Base-by-base conservation (phyloP, 2,888 invertebrate species). In the Iphiclides podalirius region DNA sequence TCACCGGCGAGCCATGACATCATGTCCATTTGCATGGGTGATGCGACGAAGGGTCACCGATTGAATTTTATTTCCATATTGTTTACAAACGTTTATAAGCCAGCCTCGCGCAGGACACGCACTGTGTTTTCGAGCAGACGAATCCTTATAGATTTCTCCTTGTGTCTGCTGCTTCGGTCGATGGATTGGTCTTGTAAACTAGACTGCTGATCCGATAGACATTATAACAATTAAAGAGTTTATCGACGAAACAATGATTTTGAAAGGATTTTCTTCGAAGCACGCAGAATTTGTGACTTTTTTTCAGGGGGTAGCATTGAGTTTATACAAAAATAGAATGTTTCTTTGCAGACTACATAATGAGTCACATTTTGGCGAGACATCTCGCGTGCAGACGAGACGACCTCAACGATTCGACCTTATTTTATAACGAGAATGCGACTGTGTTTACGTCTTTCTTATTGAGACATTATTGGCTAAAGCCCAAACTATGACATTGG, bases 381-480 rank as follows among this genome's bases (percentile, higher is more conserved):
- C 79, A 65, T 70, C 66, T 60, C 61, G 59, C 64, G 70, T 68
- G 63, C 75, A 78, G 76, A 72, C 78, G 66, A 74, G 75, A 75
- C 67, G 64, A 66, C 67, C 66, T 63, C 59, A 63, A 50, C 59
- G 56, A 61, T 64, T 59, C 79, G 75, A 80, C 81, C 80, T 81
- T 82, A 82, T 80, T 84, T 78, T 63, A 71, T 72, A 77, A 77
- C 78, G 75, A 82, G 79, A 82, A 78, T 85, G 79, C 79, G 81
- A 70, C 76, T 79, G 75, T 83, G 82, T 85, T 85, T 84, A 85
- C 80, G 82, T 82, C 79, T 81, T 79, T 79, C 79, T 75, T 79
- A 81, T 83, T 82, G 79, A 81, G 79, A 76, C 76, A 83, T 75
- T 78, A 75, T 76, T 84, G 85, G 82, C 84, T 62, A 59, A 56